Conservation (phyloP, 2,888 invertebrate species). For the Cremastinae sp. region DNA sequence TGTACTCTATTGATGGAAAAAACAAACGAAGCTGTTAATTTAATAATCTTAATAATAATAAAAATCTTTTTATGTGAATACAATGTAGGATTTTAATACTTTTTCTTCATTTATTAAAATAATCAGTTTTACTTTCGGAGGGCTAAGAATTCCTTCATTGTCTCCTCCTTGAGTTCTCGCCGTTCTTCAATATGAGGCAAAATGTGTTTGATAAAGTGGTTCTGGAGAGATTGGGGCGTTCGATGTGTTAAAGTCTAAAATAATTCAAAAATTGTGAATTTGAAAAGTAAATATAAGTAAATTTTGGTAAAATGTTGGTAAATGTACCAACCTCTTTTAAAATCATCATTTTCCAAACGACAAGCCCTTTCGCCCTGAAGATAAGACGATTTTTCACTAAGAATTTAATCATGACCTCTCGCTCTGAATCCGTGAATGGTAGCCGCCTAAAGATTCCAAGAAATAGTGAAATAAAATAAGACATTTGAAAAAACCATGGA, state of each 20-base stretch:
- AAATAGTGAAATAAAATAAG: too few relatives aligned
- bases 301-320: background rate
- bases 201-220: conserved; percentile 3
- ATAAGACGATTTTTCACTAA: background rate
- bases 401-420: too few relatives aligned
- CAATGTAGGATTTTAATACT: too few relatives aligned
- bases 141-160: background rate
- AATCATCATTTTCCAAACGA: conserved; percentile 26
- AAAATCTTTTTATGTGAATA: background rate
- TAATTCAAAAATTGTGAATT: background rate
- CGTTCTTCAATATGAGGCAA: conserved; percentile 27
- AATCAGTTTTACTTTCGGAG: background rate
- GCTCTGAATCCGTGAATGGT: too few relatives aligned
- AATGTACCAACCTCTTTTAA: conserved; percentile 4
- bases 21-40: conserved; percentile 10
- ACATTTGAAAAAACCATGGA: too few relatives aligned
- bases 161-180: background rate
- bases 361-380: conserved; percentile 3
- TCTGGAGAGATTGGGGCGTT: conserved; percentile 23
- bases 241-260: conserved; percentile 9
- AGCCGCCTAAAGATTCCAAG: too few relatives aligned
- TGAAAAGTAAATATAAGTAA: background rate
- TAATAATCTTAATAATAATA: conserved; percentile 4
- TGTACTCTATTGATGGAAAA: conserved; percentile 23
- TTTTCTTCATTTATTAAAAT: background rate